Base-by-base conservation (phyloP, 2,797 vertebrate genomes). In the Smutsia temminckii region DNA sequence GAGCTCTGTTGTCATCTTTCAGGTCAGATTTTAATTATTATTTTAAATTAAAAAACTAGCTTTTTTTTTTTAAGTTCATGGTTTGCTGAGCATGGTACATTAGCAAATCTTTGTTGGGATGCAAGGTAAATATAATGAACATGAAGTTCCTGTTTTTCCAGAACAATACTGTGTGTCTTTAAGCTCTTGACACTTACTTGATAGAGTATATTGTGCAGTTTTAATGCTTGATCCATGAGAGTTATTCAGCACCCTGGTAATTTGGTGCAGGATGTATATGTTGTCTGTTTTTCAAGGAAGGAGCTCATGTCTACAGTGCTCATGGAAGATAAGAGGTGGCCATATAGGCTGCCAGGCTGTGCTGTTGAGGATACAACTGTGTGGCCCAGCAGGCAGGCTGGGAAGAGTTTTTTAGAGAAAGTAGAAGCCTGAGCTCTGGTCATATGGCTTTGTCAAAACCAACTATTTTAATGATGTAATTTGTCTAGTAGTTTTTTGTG, bases 401-500 rank as follows among this genome's bases (percentile, higher is more conserved):
- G 16, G 3, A 71, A 42, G 9, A 23, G 0, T 68, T 68, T 96
- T 87, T 32, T 23, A 57, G 32, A 87, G 59, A 32, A 49, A 89
- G 40, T 20, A 75, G 75, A 85, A 88, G 6, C 27, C 55, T 93
- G 34, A 90, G 69, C 27, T 72, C 34, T 88, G 14, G 12, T 87
- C 37, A 66, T 69, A 20, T 77, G 72, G 29, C 64, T 51, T 8
- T 55, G 40, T 25, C 5, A 59, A 80, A 77, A 90, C 42, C 40
- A 59, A 3, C 5, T 88, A 34, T 59, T 89, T 91, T 32, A 40
- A 8, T 80, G 32, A 32, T 74, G 0, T 85, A 46, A n/a, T 81
- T 94, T 85, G 37, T 79, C 57, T 27, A n/a, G 17, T 68, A 79
- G 57, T 77, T 55, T 95, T 92, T 42, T 91, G 55, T 93, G n/a